These are phyloP conservation scores for Drosophila flavopinicola DNA, from an alignment of 2,888 invertebrate genomes.

Conservation along the genomic window DNA sequence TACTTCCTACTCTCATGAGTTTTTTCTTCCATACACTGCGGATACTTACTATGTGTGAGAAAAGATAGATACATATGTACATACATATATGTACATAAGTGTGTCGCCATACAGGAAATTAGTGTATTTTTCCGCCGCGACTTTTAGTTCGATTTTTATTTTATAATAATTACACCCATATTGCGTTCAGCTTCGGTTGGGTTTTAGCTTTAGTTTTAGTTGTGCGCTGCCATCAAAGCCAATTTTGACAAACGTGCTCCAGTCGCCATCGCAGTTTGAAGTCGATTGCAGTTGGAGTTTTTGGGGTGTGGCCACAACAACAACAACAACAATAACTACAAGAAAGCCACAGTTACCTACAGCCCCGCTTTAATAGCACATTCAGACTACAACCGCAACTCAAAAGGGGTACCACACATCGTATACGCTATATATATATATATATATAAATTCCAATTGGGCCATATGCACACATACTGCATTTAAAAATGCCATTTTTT, in stretches of 20 bases:
- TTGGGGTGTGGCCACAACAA: conserved; percentile 53
- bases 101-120: conserved; percentile 66
- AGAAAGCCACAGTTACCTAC: conserved; percentile 23
- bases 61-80: conserved; percentile 3
- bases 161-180: conserved; percentile 68
- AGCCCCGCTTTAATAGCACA: conserved; percentile 2
- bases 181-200: conserved; percentile 41
- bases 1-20: conserved; percentile 42
- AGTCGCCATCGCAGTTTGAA: conserved; percentile 25
- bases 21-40: conserved; percentile 36
- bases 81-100: conserved; percentile 3
- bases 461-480: no score
- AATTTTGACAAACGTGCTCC: conserved; percentile 61
- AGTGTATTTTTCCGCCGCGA: conserved; percentile 45
- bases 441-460: not conserved
- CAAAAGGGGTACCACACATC: conserved; percentile 4
- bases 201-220: conserved; percentile 9
- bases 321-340: conserved; percentile 5
- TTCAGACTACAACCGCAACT: not conserved
- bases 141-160: conserved; percentile 56
- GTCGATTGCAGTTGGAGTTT: conserved; percentile 38
- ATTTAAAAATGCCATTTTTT: conserved; percentile 19
- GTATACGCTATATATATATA: not conserved
- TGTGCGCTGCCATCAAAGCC: conserved; percentile 48
- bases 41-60: conserved; percentile 10